phyloP scores from a whole-genome alignment of 1,140 invertebrate species.

The Atta cephalotes region DNA sequence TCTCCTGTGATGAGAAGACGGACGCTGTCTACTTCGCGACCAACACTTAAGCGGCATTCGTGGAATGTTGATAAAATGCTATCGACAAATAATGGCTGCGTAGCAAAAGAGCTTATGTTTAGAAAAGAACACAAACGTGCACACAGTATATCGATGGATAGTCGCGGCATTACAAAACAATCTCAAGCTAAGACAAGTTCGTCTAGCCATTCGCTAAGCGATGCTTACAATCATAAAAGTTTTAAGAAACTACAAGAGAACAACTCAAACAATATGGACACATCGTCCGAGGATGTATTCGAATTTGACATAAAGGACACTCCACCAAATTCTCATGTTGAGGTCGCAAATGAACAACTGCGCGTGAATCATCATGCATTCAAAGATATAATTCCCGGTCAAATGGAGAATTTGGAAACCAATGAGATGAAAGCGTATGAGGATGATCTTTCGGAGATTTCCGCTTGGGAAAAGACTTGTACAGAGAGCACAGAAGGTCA shows the following conservation, averaged over 20 bases:
- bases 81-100: constrained; percentile 43
- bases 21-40: constrained; percentile 86
- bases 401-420: constrained; percentile 48
- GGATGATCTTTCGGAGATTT: constrained; percentile 80
- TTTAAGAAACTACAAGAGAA: constrained; percentile 52
- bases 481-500: constrained; percentile 82
- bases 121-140: constrained; percentile 87
- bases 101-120: constrained; percentile 78
- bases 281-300: constrained; percentile 78
- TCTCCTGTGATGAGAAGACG: constrained; percentile 86
- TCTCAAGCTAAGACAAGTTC: constrained; percentile 78
- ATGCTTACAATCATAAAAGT: constrained; percentile 67
- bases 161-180: constrained; percentile 77
- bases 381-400: constrained; percentile 69
- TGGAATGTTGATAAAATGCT: constrained; percentile 86
- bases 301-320: constrained; percentile 82
- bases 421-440: constrained; percentile 72
- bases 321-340: constrained; percentile 84
- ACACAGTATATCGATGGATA: constrained; percentile 87
- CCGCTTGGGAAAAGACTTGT: constrained; percentile 81
- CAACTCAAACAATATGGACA: constrained; percentile 76
- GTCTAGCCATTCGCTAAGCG: constrained; percentile 81
- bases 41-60: constrained; percentile 88
- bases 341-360: constrained; percentile 78
- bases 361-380: constrained; percentile 75